Percentiles rank a stretch among this genome's conserved stretches.
These are phyloP conservation scores for Rutpela maculata DNA, from an alignment of 2,888 invertebrate genomes.

Conservation along the genomic window DNA sequence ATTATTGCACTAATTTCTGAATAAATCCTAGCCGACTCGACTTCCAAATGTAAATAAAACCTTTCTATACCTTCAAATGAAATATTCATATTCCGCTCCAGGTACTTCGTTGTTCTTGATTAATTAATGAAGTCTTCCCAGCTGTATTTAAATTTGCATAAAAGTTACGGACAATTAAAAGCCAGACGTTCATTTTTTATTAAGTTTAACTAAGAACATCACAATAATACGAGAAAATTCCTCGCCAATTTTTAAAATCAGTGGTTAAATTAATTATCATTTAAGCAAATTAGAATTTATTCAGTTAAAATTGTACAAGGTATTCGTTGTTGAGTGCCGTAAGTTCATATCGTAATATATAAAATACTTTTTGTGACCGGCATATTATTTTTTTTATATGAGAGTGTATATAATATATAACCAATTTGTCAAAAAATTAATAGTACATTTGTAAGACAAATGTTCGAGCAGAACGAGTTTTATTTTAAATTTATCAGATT, in stretches of 20 bases:
- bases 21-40: conserved; percentile 17
- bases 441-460: too few relatives aligned
- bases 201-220: not conserved
- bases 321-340: too few relatives aligned
- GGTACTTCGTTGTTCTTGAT: conserved; percentile 24
- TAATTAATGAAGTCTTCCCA: conserved; percentile 32
- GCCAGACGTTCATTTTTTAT: conserved; percentile 23
- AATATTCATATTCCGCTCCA: conserved; percentile 32
- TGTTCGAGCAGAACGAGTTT: too few relatives aligned
- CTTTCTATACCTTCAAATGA: conserved; percentile 26
- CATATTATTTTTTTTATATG: too few relatives aligned
- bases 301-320: not conserved
- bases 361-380: too few relatives aligned
- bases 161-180: conserved; percentile 31
- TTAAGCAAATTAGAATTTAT: conserved; percentile 2
- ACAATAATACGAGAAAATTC: conserved; percentile 10
- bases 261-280: not conserved
- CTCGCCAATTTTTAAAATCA: conserved; percentile 3
- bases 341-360: too few relatives aligned
- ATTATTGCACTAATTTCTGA: conserved; percentile 8
- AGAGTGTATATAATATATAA: too few relatives aligned
- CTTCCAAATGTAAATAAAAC: conserved; percentile 29
- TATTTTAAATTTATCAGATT: too few relatives aligned
- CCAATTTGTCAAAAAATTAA: too few relatives aligned
- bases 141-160: conserved; percentile 28